These are phyloP conservation scores for Drosophila ohnishii DNA, from an alignment of 1,140 invertebrate species.

Conservation along the genomic window DNA sequence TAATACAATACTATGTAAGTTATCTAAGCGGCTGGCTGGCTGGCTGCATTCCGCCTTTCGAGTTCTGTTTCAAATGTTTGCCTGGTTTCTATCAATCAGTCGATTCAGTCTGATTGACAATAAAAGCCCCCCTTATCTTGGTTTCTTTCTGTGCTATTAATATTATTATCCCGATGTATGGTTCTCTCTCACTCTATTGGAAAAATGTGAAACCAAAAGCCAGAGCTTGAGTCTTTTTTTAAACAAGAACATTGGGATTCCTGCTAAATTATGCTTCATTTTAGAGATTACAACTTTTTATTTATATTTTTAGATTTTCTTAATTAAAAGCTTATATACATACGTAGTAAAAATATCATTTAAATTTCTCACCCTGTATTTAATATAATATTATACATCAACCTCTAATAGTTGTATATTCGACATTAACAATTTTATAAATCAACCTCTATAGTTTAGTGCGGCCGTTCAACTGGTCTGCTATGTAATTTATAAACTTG, in stretches of 20 bases:
- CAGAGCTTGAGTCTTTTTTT: not conserved
- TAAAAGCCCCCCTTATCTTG: constrained; percentile 22
- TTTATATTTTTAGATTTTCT: not conserved
- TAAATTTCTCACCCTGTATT: no score
- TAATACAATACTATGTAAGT: constrained; percentile 25
- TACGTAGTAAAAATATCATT: not conserved
- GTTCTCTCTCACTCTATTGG: not conserved
- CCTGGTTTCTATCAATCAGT: constrained; percentile 12
- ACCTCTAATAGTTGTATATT: not conserved
- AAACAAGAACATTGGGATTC: not conserved
- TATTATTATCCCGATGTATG: not conserved
- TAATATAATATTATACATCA: not conserved
- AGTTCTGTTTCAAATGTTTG: constrained; percentile 10
- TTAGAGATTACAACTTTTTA: not conserved
- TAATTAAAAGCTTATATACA: not conserved
- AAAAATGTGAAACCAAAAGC: not conserved
- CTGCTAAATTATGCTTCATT: not conserved
- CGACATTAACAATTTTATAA: not conserved
- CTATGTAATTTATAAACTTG: not conserved
- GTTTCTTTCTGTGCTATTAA: not conserved
- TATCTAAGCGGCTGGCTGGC: constrained; percentile 6
- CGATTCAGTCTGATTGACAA: constrained; percentile 27
- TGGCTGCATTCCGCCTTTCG: constrained; percentile 7
- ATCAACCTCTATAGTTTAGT: not conserved
- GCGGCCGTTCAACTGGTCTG: not conserved